phyloP scores from a whole-genome alignment of 30 jellyfish, hydroid and myxozoan genomes.

The Aurelia sp. region DNA sequence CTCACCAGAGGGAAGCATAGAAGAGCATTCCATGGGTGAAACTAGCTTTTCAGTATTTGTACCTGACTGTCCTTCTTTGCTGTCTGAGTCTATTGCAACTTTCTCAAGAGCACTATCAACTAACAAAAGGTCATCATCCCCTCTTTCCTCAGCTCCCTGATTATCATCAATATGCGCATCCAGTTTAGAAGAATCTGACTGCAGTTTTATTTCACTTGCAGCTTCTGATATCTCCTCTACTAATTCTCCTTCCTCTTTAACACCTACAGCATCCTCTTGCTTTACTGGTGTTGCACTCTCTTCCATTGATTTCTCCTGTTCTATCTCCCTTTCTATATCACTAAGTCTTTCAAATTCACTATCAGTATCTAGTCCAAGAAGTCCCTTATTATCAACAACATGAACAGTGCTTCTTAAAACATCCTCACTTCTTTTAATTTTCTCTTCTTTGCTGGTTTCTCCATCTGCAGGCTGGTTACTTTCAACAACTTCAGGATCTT shows the following conservation, averaged over 20 bases:
- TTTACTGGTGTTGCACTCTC: conserved; percentile 3
- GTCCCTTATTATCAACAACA: not conserved
- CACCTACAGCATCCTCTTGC: not conserved
- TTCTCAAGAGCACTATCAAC: conserved; percentile 3
- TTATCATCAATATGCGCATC: not conserved
- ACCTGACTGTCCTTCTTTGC: conserved; percentile 2
- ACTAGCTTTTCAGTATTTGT: not conserved
- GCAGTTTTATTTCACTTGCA: not conserved
- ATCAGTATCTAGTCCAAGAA: conserved; percentile 32
- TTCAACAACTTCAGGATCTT: too few species aligned
- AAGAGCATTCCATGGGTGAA: not conserved
- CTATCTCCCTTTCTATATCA: conserved; percentile 59
- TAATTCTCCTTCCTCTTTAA: not conserved
- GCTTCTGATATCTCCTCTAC: not conserved
- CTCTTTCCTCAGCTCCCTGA: not conserved
- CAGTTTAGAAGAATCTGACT: not conserved
- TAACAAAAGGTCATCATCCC: not conserved
- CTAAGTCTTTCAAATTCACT: conserved; percentile 71
- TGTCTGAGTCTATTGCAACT: not conserved
- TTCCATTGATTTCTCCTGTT: conserved; percentile 9
- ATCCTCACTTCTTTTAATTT: not conserved
- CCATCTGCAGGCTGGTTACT: not conserved
- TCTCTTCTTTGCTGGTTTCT: not conserved
- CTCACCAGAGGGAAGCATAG: not conserved
- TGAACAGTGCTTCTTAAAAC: too few species aligned